phyloP scores from a whole-genome alignment of 2,888 invertebrate genomes.

The Dioctria rufipes region DNA sequence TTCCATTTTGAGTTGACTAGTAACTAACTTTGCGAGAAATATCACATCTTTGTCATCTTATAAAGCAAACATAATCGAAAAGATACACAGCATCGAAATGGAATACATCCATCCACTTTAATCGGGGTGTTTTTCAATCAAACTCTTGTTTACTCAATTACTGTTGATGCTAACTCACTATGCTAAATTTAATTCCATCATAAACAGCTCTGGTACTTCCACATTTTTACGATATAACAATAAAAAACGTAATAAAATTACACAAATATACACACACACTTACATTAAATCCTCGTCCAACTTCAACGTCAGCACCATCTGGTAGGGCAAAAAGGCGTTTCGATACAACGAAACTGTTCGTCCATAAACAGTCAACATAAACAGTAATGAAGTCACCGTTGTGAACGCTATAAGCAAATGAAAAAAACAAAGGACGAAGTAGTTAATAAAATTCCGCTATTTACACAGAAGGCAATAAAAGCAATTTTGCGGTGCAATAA shows the following conservation, averaged over 20 bases:
- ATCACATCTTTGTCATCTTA: no score
- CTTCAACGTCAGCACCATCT: conserved; percentile 68
- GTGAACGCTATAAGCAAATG: conserved; percentile 65
- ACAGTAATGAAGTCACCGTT: conserved; percentile 71
- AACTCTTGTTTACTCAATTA: background rate
- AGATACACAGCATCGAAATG: no score
- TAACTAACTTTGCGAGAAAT: no score
- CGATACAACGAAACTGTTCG: conserved; percentile 71
- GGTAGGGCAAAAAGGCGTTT: conserved; percentile 70
- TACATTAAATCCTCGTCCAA: conserved; percentile 70
- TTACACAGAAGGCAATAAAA: conserved; percentile 1
- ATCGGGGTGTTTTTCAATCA: no score
- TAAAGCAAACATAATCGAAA: no score
- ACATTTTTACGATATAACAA: background rate
- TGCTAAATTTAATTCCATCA: background rate
- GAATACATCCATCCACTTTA: no score
- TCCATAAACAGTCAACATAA: conserved; percentile 70
- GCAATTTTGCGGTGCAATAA: background rate
- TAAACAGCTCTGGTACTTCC: background rate
- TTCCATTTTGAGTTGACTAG: no score
- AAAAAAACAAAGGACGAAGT: conserved; percentile 52
- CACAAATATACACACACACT: conserved; percentile 61
- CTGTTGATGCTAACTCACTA: background rate
- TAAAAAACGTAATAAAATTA: conserved; percentile 24
- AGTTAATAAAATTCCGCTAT: conserved; percentile 18